A percentile compares a stretch with the other conserved stretches of the same genome.
Evolutionary conservation across 2,888 invertebrate species (phyloP).

Genomic region (Euphydryas editha): DNA sequence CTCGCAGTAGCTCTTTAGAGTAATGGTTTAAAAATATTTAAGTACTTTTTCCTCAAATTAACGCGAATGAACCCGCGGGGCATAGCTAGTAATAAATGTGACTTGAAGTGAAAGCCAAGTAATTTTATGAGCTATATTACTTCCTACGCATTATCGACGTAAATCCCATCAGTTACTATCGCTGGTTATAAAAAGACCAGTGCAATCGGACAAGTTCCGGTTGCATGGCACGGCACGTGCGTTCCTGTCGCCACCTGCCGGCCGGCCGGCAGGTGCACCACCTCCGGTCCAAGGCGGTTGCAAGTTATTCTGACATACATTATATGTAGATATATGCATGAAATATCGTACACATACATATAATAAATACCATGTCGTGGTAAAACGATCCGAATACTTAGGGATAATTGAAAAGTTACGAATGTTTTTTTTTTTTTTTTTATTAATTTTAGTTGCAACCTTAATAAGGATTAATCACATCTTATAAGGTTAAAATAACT

Average conservation of each 20-base stretch:
- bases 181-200: slow-evolving; percentile 40
- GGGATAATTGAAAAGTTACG: neutral
- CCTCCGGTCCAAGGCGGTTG: slow-evolving; percentile 28
- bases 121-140: slow-evolving; percentile 11
- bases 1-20: too few species aligned
- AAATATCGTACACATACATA: neutral
- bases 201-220: slow-evolving; percentile 41
- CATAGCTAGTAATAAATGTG: too few species aligned
- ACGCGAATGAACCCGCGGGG: too few species aligned
- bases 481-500: too few species aligned
- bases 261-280: slow-evolving; percentile 60
- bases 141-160: slow-evolving; percentile 22
- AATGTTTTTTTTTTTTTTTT: too few species aligned
- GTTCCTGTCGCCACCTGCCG: slow-evolving; percentile 57
- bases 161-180: slow-evolving; percentile 44
- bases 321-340: neutral
- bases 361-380: neutral
- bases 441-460: too few species aligned
- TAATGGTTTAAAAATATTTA: too few species aligned
- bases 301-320: slow-evolving; percentile 25
- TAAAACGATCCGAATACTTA: neutral
- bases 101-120: neutral
- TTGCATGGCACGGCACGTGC: slow-evolving; percentile 52
- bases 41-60: too few species aligned
- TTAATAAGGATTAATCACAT: too few species aligned